A percentile compares a stretch with the other conserved stretches of the same genome.
Conservation (phyloP, 2,888 invertebrate genomes). For the Drosophila niveifrons region DNA sequence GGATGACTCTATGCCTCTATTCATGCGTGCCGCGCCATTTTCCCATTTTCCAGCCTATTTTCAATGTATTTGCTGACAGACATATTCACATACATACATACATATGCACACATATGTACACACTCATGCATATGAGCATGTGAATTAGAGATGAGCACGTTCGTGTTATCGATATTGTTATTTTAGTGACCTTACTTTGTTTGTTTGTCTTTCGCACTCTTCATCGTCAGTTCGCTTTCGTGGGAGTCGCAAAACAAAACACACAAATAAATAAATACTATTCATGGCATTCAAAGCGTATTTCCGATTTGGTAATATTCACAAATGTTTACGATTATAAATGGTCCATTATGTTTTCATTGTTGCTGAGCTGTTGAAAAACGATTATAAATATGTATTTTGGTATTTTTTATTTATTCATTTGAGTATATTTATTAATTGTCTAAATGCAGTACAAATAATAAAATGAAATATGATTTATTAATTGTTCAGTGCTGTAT, state of each 20-base stretch:
- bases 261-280: constrained; percentile 4
- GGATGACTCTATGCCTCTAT: constrained; percentile 35
- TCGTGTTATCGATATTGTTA: constrained; percentile 51
- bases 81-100: not conserved
- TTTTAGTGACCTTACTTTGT: constrained; percentile 31
- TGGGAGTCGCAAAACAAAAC: constrained; percentile 26
- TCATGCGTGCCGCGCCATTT: constrained; percentile 50
- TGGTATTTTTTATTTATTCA: not conserved
- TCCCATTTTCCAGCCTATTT: constrained; percentile 42
- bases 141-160: constrained; percentile 58
- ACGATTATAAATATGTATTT: not conserved
- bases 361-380: not conserved
- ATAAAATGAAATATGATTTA: not conserved
- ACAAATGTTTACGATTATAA: constrained; percentile 33
- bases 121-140: not conserved
- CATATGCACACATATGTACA: constrained; percentile 3
- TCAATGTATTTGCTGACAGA: constrained; percentile 29
- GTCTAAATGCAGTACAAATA: not conserved
- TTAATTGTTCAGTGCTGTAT: not conserved
- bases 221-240: constrained; percentile 32
- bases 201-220: constrained; percentile 25
- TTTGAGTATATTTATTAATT: not conserved
- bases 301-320: constrained; percentile 38
- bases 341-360: not conserved
- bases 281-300: constrained; percentile 29